Conservation (phyloP, 1,140 invertebrate genomes). For the Trichogramma pretiosum region DNA sequence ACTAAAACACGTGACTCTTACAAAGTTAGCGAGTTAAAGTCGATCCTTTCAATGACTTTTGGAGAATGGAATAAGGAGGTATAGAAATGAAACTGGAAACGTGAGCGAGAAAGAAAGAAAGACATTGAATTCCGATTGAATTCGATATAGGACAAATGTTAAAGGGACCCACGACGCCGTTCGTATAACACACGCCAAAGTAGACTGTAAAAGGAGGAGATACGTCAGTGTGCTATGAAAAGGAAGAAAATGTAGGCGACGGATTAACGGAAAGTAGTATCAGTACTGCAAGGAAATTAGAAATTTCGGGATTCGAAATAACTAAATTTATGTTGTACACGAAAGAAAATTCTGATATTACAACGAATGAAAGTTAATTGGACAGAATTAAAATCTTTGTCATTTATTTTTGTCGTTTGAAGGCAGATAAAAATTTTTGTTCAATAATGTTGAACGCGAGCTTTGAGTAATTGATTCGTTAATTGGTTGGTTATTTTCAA, state of each 20-base stretch:
- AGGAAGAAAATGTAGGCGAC: not conserved
- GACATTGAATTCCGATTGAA: conserved; percentile 21
- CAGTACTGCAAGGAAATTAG: not conserved
- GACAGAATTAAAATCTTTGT: no score
- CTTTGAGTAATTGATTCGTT: conserved; percentile 27
- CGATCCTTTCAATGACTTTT: conserved; percentile 10
- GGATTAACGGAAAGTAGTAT: not conserved
- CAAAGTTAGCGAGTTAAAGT: conserved; percentile 8
- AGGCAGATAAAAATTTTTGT: not conserved
- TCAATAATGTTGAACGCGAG: not conserved
- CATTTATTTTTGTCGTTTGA: not conserved
- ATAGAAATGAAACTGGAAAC: not conserved
- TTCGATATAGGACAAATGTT: conserved; percentile 16
- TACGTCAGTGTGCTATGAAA: not conserved
- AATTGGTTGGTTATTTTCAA: no score
- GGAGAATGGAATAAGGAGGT: conserved; percentile 1
- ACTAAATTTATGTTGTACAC: no score
- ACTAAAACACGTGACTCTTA: conserved; percentile 6
- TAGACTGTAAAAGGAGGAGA: conserved; percentile 3
- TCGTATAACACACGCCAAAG: not conserved
- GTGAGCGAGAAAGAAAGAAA: not conserved
- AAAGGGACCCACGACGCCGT: conserved; percentile 9
- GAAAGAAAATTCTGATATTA: no score
- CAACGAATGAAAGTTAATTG: no score
- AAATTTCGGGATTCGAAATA: not conserved